Evolutionary conservation across 2,113 vertebrate species (phyloP).

Genomic region (Ardeotis arabs): DNA sequence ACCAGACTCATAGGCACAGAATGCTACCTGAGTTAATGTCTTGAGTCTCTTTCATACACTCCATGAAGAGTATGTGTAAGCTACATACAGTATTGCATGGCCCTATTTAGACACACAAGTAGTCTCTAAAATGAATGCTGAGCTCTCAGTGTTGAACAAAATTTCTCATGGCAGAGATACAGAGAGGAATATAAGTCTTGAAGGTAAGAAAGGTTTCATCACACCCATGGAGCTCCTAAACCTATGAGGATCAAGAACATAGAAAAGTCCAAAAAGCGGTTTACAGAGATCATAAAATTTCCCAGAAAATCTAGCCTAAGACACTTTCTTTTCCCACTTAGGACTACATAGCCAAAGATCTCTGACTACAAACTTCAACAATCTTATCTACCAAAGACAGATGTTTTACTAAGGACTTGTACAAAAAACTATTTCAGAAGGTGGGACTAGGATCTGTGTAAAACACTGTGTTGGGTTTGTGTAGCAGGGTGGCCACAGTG

Average conservation of each 20-base stretch:
- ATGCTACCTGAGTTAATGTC: background rate
- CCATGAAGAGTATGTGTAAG: background rate
- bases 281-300: background rate
- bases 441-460: background rate
- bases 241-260: background rate
- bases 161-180: background rate
- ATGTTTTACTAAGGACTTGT: background rate
- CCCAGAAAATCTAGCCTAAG: background rate
- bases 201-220: background rate
- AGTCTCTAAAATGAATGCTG: background rate
- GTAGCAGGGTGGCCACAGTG: too few species aligned
- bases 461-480: too few species aligned
- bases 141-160: background rate
- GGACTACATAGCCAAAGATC: background rate
- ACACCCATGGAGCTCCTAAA: background rate
- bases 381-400: background rate
- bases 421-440: background rate
- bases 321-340: background rate
- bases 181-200: background rate
- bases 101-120: rapidly evolving
- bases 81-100: background rate
- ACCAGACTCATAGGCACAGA: background rate
- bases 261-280: background rate
- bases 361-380: background rate
- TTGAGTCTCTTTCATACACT: background rate